These are phyloP conservation scores for Chymomyza costata DNA, from an alignment of 1,140 invertebrate genomes.

Conservation along the genomic window DNA sequence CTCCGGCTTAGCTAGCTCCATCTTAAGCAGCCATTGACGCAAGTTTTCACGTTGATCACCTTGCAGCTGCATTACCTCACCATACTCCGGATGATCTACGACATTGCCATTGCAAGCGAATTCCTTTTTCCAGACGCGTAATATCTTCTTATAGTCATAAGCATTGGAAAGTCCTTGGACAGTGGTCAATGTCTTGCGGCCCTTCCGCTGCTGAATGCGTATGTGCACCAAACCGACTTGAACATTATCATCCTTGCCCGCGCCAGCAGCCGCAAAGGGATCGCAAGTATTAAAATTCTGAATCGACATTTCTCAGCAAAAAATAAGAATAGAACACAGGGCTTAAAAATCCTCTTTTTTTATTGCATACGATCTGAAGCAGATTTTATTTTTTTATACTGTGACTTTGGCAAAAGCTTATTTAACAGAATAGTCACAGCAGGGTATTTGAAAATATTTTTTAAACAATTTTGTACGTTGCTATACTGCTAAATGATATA, in stretches of 20 bases:
- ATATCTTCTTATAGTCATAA: constrained; percentile 99
- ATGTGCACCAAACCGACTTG: constrained; percentile 99
- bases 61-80: constrained; percentile 98
- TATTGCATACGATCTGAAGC: neutral
- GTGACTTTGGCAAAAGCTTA: constrained; percentile 54
- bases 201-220: constrained; percentile 99
- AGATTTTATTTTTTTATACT: too few relatives aligned
- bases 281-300: constrained; percentile 94
- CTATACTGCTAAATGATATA: too few relatives aligned
- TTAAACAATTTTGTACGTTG: too few relatives aligned
- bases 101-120: constrained; percentile 98
- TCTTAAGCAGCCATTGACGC: constrained; percentile 93
- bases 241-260: constrained; percentile 95
- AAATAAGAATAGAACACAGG: constrained; percentile 35
- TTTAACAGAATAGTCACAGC: too few relatives aligned
- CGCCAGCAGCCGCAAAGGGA: constrained; percentile 91
- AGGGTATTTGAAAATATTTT: too few relatives aligned
- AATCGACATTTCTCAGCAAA: constrained; percentile 92
- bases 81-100: constrained; percentile 98
- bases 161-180: constrained; percentile 91
- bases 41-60: too few relatives aligned
- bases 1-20: constrained; percentile 91
- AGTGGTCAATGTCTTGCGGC: constrained; percentile 98
- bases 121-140: constrained; percentile 98
- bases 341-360: constrained; percentile 71